A percentile compares a stretch with the other conserved stretches of the same genome.
These are phyloP conservation scores for Drosophila repletoides DNA, from an alignment of 1,140 invertebrate genomes.

Conservation along the genomic window DNA sequence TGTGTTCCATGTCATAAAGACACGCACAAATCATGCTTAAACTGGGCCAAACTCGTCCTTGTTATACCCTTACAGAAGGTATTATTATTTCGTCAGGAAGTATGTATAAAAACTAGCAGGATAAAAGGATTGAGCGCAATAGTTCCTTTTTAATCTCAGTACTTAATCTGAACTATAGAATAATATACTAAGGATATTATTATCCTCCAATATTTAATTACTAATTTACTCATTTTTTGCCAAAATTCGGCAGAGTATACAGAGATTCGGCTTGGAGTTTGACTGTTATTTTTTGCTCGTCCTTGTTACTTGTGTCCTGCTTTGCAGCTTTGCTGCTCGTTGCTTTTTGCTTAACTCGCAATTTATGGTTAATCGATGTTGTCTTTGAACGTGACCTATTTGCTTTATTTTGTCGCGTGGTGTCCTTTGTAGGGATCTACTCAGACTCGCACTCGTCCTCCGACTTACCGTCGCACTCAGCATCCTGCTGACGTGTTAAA, in stretches of 20 bases:
- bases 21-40: conserved; percentile 79
- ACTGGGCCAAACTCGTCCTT: conserved; percentile 43
- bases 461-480: conserved; percentile 56
- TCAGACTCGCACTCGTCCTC: too few species aligned
- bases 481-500: conserved; percentile 79
- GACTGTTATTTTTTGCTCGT: conserved; percentile 1
- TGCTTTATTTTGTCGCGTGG: conserved; percentile 72
- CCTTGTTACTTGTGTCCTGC: conserved; percentile 40
- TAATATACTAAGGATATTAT: too few species aligned
- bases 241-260: too few species aligned
- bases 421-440: conserved; percentile 40
- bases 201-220: too few species aligned
- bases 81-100: too few species aligned
- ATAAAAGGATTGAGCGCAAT: too few species aligned
- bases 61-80: too few species aligned
- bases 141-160: too few species aligned
- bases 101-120: too few species aligned
- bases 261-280: too few species aligned
- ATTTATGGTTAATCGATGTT: conserved; percentile 82
- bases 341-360: conserved; percentile 81
- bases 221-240: too few species aligned
- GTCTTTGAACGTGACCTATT: conserved; percentile 82
- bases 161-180: too few species aligned
- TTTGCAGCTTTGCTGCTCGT: conserved; percentile 37
- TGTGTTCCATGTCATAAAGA: conserved; percentile 72